Conservation (phyloP, 2,797 vertebrate genomes). For the Sarcoramphus papa region DNA sequence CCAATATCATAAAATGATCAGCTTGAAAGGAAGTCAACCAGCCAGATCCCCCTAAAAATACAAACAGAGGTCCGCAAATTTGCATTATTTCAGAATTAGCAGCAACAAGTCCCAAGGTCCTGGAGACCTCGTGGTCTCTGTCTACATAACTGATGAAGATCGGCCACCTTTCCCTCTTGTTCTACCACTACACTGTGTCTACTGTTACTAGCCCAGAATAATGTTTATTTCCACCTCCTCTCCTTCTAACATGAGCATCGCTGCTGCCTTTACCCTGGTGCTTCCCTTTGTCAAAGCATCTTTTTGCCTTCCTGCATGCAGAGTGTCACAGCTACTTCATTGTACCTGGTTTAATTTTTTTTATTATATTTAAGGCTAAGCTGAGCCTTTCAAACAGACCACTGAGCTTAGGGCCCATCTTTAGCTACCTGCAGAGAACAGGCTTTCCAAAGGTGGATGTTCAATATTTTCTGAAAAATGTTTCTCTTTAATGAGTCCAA, state of each 20-base stretch:
- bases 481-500: not conserved
- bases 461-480: not conserved
- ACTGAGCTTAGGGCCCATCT: not conserved
- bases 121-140: not conserved
- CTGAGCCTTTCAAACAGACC: not conserved
- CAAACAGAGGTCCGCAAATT: not conserved
- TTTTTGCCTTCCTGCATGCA: not conserved
- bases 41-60: not conserved
- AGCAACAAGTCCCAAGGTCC: not conserved
- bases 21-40: not conserved
- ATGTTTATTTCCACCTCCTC: not conserved
- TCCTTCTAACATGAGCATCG: not conserved
- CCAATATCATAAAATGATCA: not conserved
- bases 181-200: not conserved
- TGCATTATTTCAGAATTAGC: not conserved
- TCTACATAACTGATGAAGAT: not conserved
- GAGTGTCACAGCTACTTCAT: not conserved
- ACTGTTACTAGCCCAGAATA: not conserved
- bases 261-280: not conserved
- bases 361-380: not conserved
- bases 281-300: not conserved
- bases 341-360: not conserved
- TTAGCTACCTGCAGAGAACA: not conserved
- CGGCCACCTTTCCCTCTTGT: not conserved
- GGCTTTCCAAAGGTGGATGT: not conserved